Percentiles rank a stretch among this genome's conserved stretches.
These are phyloP conservation scores for Pseudopodoces humilis DNA, from an alignment of 2,113 vertebrate genomes.

Conservation along the genomic window DNA sequence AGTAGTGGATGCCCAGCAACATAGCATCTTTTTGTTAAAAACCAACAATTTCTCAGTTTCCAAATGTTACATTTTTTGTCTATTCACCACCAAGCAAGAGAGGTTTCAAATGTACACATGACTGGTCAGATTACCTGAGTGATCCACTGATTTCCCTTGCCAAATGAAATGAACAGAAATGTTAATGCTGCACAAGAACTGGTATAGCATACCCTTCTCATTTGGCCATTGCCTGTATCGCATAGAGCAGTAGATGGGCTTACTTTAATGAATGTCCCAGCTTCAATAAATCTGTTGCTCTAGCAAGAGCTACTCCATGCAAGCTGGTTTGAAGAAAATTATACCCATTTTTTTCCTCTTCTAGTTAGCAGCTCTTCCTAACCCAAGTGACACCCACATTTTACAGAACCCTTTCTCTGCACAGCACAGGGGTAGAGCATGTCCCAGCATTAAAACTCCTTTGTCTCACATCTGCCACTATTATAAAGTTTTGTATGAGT, in stretches of 20 bases:
- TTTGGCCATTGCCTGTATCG: neutral
- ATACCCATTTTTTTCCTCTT: neutral
- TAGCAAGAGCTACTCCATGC: neutral
- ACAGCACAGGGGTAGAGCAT: neutral
- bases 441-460: neutral
- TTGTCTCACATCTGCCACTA: neutral
- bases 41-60: neutral
- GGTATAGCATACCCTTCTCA: neutral
- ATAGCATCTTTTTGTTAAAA: neutral
- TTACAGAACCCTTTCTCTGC: neutral
- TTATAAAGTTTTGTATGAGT: neutral
- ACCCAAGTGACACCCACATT: neutral
- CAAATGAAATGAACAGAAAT: neutral
- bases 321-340: neutral
- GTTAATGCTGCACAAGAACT: neutral
- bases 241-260: neutral
- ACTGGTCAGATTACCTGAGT: neutral
- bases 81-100: neutral
- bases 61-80: neutral
- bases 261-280: neutral
- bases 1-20: neutral
- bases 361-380: neutral
- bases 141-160: neutral
- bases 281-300: neutral
- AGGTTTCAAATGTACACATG: neutral